Evolutionary conservation across 2,113 vertebrate species (phyloP).

Genomic region (Embiotoca jacksoni): DNA sequence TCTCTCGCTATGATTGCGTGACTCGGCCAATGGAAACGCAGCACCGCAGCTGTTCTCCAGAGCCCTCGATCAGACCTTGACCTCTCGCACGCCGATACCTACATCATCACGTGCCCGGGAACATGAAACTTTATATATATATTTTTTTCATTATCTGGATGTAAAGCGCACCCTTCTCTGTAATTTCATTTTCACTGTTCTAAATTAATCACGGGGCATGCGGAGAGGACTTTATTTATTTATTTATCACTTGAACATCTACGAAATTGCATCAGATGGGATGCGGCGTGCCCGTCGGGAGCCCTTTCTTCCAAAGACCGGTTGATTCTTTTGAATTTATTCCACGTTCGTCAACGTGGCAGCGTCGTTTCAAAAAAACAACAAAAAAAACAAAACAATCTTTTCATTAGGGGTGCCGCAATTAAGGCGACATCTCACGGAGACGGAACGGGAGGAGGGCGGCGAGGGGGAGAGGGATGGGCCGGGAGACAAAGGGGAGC

Average conservation of each 20-base stretch:
- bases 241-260: slow-evolving; percentile 66
- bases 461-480: too few relatives aligned
- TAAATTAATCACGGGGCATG: slow-evolving; percentile 72
- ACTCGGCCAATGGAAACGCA: too few relatives aligned
- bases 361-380: neutral
- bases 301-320: slow-evolving; percentile 26
- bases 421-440: slow-evolving; percentile 49
- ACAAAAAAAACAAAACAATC: too few relatives aligned
- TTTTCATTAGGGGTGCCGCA: slow-evolving; percentile 42
- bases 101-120: too few relatives aligned
- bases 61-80: too few relatives aligned
- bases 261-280: slow-evolving; percentile 75
- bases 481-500: slow-evolving; percentile 1
- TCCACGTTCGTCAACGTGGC: slow-evolving; percentile 52
- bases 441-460: slow-evolving; percentile 18
- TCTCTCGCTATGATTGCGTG: too few relatives aligned
- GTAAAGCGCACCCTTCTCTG: slow-evolving; percentile 26
- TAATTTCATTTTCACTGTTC: slow-evolving; percentile 74
- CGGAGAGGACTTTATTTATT: slow-evolving; percentile 66
- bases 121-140: slow-evolving; percentile 8
- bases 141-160: slow-evolving; percentile 18
- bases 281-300: slow-evolving; percentile 62
- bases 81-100: too few relatives aligned
- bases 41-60: too few relatives aligned
- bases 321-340: slow-evolving; percentile 56